Base-by-base conservation (phyloP, 1,140 invertebrate species). In the Laupala kohalensis region DNA sequence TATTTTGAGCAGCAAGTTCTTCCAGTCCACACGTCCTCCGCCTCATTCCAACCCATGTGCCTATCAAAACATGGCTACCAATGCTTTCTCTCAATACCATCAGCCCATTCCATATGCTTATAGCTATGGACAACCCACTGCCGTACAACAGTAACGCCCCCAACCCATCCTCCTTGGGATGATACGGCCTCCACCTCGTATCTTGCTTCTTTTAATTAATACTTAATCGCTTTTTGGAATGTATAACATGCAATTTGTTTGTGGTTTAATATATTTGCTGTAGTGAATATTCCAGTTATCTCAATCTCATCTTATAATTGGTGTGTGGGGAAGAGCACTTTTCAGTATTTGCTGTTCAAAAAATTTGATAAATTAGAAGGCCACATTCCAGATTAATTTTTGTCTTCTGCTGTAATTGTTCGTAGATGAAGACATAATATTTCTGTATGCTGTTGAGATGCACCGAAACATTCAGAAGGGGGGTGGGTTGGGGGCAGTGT, bases 1-100 rank as follows among this genome's bases (percentile, higher is more conserved):
- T 23, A 78, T 87, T 30, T 83, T 87, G 66, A 86, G 84, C 77
- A 86, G 84, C 78, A 87, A 87, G 74, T 87, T 86, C 80, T 87
- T 86, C 82, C 86, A 87, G 75, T 84, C 81, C 4, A 72, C 64
- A 5, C 74, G 66, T 69, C 81, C 84, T 69, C 80, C 85, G 6
- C 82, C 84, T 0, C 80, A 79, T 69, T 79, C 83, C 13, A 85
- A 84, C 66, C 74, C 73, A 65, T 86, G 85, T 74, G 85, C 85
- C 23, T 86, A 85, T 71, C 86, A 86, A 71, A 86, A 84, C 6
- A 82, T 85, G 80, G 81, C 71, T 19, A 29, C 71, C 13, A 69
- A 62, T 69, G 69, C 72, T n/a, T 69, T 69, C 27, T 37, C 24
- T 24, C 68, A 69, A 62, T 69, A 66, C 27, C 63, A 29, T 2